Percentiles rank a stretch among this genome's conserved stretches.
Evolutionary conservation across 1,140 invertebrate species (phyloP).

Genomic region (Pomacea maculata): DNA sequence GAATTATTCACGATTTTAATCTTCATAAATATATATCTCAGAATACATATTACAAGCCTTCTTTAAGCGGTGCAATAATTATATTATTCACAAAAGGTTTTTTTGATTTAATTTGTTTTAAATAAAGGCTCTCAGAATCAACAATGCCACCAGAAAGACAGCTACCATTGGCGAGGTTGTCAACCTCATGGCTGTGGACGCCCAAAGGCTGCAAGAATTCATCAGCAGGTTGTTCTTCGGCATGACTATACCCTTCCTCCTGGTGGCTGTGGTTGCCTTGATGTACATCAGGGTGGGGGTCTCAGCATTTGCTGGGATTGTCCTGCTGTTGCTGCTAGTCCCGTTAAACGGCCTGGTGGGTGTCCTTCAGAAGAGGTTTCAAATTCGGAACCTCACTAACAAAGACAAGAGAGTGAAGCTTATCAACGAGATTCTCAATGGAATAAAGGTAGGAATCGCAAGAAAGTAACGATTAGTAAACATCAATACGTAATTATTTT

Average conservation of each 20-base stretch:
- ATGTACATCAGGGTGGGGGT: constrained; percentile 55
- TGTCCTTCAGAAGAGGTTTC: constrained; percentile 73
- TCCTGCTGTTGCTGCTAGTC: constrained; percentile 58
- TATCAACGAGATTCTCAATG: constrained; percentile 64
- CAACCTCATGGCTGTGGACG: constrained; percentile 30
- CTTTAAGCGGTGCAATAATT: no score
- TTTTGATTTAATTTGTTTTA: no score
- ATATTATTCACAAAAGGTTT: no score
- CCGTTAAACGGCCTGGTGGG: constrained; percentile 79
- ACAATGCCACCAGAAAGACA: constrained; percentile 10
- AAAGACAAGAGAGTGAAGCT: constrained; percentile 69
- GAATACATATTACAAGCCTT: background rate
- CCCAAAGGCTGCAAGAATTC: constrained; percentile 31
- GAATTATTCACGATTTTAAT: no score
- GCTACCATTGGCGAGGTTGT: constrained; percentile 24
- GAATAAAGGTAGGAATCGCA: constrained; percentile 68
- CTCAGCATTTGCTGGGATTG: constrained; percentile 62
- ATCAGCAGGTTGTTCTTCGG: constrained; percentile 19
- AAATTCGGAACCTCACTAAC: constrained; percentile 63
- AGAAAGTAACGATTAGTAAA: no score
- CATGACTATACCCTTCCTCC: constrained; percentile 9
- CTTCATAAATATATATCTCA: background rate
- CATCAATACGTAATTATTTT: no score
- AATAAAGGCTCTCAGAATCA: constrained; percentile 23
- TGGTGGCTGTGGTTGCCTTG: constrained; percentile 58